A percentile compares a stretch with the other conserved stretches of the same genome.
These are phyloP conservation scores for Zaprionus taronus DNA, from an alignment of 1,140 invertebrate species.

Conservation along the genomic window DNA sequence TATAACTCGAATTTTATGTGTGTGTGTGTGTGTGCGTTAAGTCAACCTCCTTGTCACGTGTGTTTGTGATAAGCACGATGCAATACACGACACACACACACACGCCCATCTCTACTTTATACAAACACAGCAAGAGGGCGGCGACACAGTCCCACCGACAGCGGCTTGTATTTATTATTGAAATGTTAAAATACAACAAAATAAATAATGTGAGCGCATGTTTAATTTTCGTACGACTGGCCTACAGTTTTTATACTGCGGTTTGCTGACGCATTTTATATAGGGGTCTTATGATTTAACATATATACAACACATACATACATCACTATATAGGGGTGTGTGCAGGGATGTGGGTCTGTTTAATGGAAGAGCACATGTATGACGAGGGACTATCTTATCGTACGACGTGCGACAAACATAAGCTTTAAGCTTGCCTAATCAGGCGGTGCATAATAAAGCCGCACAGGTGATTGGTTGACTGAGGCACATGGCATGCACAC, in stretches of 20 bases:
- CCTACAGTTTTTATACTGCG: conserved; percentile 31
- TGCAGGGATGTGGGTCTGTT: conserved; percentile 20
- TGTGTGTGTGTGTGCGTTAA: neutral
- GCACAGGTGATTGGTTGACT: conserved; percentile 44
- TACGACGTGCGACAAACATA: conserved; percentile 45
- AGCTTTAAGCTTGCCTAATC: conserved; percentile 46
- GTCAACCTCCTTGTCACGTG: conserved; percentile 1
- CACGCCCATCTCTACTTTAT: conserved; percentile 8
- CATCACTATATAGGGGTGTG: conserved; percentile 34
- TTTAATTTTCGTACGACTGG: conserved; percentile 45
- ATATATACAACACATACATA: neutral
- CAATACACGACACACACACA: conserved; percentile 14
- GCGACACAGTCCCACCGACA: conserved; percentile 7
- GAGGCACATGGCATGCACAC: neutral
- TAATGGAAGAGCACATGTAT: conserved; percentile 21
- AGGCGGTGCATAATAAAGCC: conserved; percentile 45
- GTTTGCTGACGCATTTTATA: conserved; percentile 61
- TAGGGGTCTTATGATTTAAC: conserved; percentile 36
- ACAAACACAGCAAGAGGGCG: conserved; percentile 35
- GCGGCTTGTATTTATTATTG: conserved; percentile 61
- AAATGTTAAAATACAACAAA: conserved; percentile 73
- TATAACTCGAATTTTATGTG: neutral
- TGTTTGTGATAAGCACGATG: neutral
- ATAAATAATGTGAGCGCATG: conserved; percentile 61
- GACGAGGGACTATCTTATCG: conserved; percentile 37